Conservation (phyloP, 2,888 invertebrate species). For the Oscheius sp. region DNA sequence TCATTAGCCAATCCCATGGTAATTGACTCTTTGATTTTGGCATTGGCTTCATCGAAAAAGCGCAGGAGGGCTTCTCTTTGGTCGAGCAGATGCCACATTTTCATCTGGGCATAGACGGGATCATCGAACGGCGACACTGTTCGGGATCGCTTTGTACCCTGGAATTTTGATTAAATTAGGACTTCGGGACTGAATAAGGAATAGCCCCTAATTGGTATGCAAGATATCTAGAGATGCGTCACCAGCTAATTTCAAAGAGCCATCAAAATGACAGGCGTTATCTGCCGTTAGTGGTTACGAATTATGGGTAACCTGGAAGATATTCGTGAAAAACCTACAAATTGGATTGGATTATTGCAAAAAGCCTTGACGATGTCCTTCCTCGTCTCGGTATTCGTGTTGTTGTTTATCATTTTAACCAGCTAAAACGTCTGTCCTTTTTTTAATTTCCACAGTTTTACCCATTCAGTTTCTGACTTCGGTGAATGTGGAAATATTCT, state of each 20-base stretch:
- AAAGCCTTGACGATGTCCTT: neutral
- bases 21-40: neutral
- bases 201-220: neutral
- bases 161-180: neutral
- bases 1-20: constrained; percentile 22
- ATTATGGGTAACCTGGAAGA: too few relatives aligned
- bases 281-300: too few relatives aligned
- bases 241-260: too few relatives aligned
- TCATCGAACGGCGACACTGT: constrained; percentile 20
- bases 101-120: constrained; percentile 1
- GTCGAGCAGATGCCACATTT: constrained; percentile 21
- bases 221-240: neutral
- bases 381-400: neutral
- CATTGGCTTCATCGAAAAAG: constrained; percentile 13
- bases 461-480: neutral
- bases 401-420: neutral
- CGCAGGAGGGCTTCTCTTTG: neutral
- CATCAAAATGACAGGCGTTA: neutral
- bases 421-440: constrained; percentile 5
- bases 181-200: too few relatives aligned
- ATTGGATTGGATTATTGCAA: too few relatives aligned
- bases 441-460: neutral
- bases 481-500: constrained; percentile 28
- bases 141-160: constrained; percentile 9
- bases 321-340: too few relatives aligned